Evolutionary conservation across 2,888 invertebrate genomes (phyloP).

Genomic region (Dascillus cervinus): DNA sequence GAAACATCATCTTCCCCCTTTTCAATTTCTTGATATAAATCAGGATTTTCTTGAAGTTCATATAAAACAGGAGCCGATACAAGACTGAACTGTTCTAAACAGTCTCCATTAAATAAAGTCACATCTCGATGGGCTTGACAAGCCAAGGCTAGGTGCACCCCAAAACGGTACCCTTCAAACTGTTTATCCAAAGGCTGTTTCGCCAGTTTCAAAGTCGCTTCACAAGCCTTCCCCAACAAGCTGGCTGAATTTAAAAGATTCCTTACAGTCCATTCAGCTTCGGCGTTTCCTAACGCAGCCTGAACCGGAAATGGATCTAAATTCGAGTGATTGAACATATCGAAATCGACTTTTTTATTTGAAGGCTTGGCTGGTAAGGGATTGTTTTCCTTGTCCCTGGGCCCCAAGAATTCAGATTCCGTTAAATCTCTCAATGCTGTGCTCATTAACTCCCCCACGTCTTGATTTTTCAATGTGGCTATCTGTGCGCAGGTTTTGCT

Average conservation of each 20-base stretch:
- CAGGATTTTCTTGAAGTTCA: slow-evolving; percentile 64
- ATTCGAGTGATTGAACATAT: slow-evolving; percentile 23
- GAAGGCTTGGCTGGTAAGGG: slow-evolving; percentile 64
- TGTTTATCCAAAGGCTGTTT: slow-evolving; percentile 67
- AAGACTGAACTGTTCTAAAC: slow-evolving; percentile 52
- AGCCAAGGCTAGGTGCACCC: slow-evolving; percentile 78
- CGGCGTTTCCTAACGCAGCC: slow-evolving; percentile 50
- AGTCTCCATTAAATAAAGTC: slow-evolving; percentile 49
- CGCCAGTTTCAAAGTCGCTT: slow-evolving; percentile 73
- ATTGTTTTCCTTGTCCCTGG: slow-evolving; percentile 79
- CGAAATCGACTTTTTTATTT: slow-evolving; percentile 9
- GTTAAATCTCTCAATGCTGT: slow-evolving; percentile 79
- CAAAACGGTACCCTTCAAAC: slow-evolving; percentile 74
- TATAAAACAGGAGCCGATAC: slow-evolving; percentile 77
- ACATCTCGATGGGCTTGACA: slow-evolving; percentile 70
- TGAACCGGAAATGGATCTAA: slow-evolving; percentile 26
- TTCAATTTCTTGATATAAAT: slow-evolving; percentile 58
- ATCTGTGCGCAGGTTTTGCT: slow-evolving; percentile 83
- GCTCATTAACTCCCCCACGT: slow-evolving; percentile 81
- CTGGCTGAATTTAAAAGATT: slow-evolving; percentile 69
- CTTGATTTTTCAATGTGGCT: slow-evolving; percentile 66
- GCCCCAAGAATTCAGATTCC: slow-evolving; percentile 80
- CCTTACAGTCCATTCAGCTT: slow-evolving; percentile 70
- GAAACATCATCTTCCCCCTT: slow-evolving; percentile 52
- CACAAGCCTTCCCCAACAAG: slow-evolving; percentile 73